Base-by-base conservation (phyloP, 2,888 invertebrate species). In the Carpatolechia fugitivella region DNA sequence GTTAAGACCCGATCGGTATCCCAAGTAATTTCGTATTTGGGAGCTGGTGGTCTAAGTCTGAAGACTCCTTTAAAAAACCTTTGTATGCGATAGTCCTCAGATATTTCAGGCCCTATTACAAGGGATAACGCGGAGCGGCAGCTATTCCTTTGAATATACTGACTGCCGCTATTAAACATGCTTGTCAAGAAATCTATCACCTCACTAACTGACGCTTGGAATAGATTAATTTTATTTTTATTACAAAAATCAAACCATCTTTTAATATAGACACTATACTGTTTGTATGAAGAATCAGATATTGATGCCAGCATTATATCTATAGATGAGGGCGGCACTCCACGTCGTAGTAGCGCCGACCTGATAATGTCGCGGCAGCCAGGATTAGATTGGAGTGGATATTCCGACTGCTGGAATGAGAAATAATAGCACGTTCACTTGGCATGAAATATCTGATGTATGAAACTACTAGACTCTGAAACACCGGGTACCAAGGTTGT, bases 1-100 rank as follows among this genome's bases (percentile, higher is more conserved):
- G 57, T 18, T 57, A 61, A 36, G 16, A 57, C 56, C 11, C 38
- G 13, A 11, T 18, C 16, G 4, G 56, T 40, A n/a, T 59, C 40
- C 58, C 60, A 60, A 1, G 58, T 59, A 13, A 30, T 10, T n/a
- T 54, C 38, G 16, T 57, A 61, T 48, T 55, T 56, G 11, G 56
- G 59, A 6, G 24, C 24, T 3, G 24, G 24, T 24, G 52, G 53
- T 35, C 1, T 3, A 10, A 24, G 10, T 11, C 36, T 29, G 35
- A 35, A 53, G 1, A 36, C 33, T 3, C 46, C 46, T 24, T 53
- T 53, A 1, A 46, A 7, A 13, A 46, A 47, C 3, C 36, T 18
- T 20, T 41, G 29, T 8, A 52, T 18, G 1, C 30, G 10, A 13
- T 52, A 40, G 14, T 52, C 41, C 0, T 41, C 16, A 1, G 3